Evolutionary conservation across 2,888 invertebrate species (phyloP).

Genomic region (Agrotis puta): DNA sequence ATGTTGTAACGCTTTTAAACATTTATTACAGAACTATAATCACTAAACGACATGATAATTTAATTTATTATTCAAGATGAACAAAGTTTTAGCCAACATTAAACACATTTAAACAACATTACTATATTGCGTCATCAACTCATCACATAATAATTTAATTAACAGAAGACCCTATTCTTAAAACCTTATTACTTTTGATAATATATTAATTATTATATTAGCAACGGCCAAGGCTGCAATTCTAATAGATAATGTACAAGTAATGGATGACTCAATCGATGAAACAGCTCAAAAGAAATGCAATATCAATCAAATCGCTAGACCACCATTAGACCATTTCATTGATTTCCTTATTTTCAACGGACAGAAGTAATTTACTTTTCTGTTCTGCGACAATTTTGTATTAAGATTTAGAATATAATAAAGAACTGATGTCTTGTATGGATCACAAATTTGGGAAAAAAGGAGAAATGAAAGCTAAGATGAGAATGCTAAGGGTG

Average conservation of each 20-base stretch:
- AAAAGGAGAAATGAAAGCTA: too few relatives aligned
- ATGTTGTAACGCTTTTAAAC: neutral
- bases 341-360: constrained; percentile 20
- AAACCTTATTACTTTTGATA: neutral
- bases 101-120: constrained; percentile 13
- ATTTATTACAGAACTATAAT: neutral
- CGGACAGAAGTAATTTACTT: neutral
- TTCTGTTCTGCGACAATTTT: neutral
- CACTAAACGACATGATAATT: neutral
- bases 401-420: neutral
- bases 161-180: neutral
- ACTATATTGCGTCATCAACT: neutral
- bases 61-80: neutral
- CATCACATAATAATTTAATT: neutral
- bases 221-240: neutral
- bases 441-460: too few relatives aligned
- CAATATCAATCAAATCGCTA: neutral
- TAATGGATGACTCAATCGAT: constrained; percentile 1
- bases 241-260: neutral
- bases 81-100: neutral
- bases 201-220: neutral
- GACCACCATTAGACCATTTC: neutral
- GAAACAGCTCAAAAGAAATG: neutral
- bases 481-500: too few relatives aligned
- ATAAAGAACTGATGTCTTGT: neutral